Base-by-base conservation (phyloP, 2,113 vertebrate genomes). In the Paradisaea rubra region DNA sequence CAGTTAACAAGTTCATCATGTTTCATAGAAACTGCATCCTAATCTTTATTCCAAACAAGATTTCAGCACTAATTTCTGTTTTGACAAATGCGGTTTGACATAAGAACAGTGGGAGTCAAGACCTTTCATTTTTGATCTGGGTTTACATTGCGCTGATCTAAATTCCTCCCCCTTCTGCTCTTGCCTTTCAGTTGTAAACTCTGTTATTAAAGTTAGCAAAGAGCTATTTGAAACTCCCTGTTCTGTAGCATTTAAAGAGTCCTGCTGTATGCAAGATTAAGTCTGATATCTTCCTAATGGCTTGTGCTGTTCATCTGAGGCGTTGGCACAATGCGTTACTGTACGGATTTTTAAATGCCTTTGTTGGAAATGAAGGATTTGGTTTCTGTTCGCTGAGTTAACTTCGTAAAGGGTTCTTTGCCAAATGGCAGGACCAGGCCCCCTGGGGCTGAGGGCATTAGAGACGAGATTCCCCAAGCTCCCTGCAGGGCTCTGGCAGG, bases 201-300 rank as follows among this genome's bases (percentile, higher is more conserved):
- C 50, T 27, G 79, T 80, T 93, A 95, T 96, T 94, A 56, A 89
- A 94, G 86, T 92, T 89, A 91, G 89, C 68, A 81, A 47, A 86
- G 88, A 93, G 91, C 91, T 81, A 57, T 94, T 94, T 83, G 93
- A 93, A 93, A 77, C 94, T 85, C 96, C 79, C 57, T 61, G 92
- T 90, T 86, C 85, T 81, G 94, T 23, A 79, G 94, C 92, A 44
- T 57, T 91, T 92, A 39, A 85, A 25, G 12, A 28, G 78, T 54
- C 78, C 94, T 95, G 91, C 94, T 95, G 12, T 25, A 37, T 52
- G 91, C 82, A 66, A 81, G 97, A 94, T 96, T 84, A 93, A 72
- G 76, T 70, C 63, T 91, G 61, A 93, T 97, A 71, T 89, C 88
- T 92, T 97, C 85, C 97, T 97, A 97, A 96, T 96, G 96, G 88